Percentiles rank a stretch among this genome's conserved stretches.
phyloP scores from a whole-genome alignment of 2,888 invertebrate genomes.

The Cyrtodaria siliqua region DNA sequence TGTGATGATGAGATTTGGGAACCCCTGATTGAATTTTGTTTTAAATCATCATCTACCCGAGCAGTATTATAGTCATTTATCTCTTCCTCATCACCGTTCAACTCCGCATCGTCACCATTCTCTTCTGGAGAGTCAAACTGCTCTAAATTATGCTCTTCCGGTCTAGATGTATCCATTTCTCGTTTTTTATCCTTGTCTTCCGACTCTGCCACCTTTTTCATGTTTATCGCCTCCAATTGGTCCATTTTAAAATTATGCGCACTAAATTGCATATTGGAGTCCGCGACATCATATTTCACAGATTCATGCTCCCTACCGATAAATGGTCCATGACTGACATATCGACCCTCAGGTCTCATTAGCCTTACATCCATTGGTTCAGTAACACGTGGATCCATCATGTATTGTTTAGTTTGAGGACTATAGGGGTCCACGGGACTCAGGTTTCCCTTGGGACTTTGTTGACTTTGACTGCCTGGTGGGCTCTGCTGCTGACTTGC shows the following conservation, averaged over 20 bases:
- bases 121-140: not conserved
- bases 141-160: not conserved
- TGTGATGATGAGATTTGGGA: conserved; percentile 20
- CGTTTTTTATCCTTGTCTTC: conserved; percentile 20
- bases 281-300: conserved; percentile 35
- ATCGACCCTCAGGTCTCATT: not conserved
- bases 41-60: not conserved
- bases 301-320: conserved; percentile 21
- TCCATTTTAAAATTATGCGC: conserved; percentile 24
- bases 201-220: conserved; percentile 34
- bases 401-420: conserved; percentile 11
- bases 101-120: not conserved
- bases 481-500: conserved; percentile 23
- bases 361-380: conserved; percentile 1
- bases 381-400: not conserved
- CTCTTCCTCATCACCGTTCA: conserved; percentile 5
- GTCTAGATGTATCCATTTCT: conserved; percentile 10
- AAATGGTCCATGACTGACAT: conserved; percentile 24
- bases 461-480: not conserved
- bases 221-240: conserved; percentile 62
- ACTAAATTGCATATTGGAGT: conserved; percentile 60
- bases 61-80: not conserved
- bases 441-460: conserved; percentile 15
- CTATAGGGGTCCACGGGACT: conserved; percentile 4
- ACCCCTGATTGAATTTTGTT: conserved; percentile 27